These are phyloP conservation scores for Nibea albiflora DNA, from an alignment of 2,113 vertebrate species.

Conservation along the genomic window DNA sequence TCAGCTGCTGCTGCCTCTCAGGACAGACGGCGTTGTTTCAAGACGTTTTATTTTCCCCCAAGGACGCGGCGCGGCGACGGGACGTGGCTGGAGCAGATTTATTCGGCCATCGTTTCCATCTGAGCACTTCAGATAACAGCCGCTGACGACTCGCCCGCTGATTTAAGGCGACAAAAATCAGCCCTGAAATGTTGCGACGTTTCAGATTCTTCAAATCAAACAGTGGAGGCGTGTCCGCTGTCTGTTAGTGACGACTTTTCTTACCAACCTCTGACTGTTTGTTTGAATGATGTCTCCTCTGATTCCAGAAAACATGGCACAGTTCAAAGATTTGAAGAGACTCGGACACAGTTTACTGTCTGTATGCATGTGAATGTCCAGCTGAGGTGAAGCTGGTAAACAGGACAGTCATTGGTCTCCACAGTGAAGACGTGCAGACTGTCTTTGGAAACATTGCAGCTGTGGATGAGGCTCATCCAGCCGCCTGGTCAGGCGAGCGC, in stretches of 20 bases:
- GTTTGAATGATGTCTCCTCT: too few relatives aligned
- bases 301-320: too few relatives aligned
- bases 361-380: too few relatives aligned
- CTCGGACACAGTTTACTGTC: not conserved
- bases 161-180: not conserved
- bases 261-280: too few relatives aligned
- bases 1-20: not conserved
- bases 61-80: not conserved
- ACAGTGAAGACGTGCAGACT: not conserved
- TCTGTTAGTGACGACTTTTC: not conserved
- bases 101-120: slow-evolving; percentile 14
- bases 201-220: not conserved
- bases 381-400: too few relatives aligned
- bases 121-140: slow-evolving; percentile 16
- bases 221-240: not conserved
- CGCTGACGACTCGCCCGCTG: not conserved
- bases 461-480: slow-evolving; percentile 18
- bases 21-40: not conserved
- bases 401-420: slow-evolving; percentile 5
- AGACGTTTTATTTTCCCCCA: slow-evolving; percentile 8
- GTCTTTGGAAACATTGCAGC: slow-evolving; percentile 6
- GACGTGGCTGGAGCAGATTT: not conserved
- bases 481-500: not conserved
- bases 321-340: too few relatives aligned
- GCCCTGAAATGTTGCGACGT: not conserved